Conservation (phyloP, 2,113 vertebrate species). For the Chrysochloris asiatica region DNA sequence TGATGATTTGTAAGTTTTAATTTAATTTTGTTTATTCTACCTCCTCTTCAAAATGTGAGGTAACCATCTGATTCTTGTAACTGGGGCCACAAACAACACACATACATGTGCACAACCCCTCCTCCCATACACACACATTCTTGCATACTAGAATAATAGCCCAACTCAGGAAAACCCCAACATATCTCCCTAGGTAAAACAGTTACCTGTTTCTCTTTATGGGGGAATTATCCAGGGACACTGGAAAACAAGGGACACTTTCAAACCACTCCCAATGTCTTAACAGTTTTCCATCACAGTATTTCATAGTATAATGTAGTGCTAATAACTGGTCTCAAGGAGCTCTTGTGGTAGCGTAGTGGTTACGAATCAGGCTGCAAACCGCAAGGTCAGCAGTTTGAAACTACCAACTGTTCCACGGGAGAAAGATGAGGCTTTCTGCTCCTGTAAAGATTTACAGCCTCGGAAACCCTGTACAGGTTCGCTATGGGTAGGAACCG, state of each 20-base stretch:
- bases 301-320: not conserved
- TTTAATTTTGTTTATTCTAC: not conserved
- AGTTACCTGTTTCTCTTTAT: not conserved
- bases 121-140: not conserved
- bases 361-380: no score
- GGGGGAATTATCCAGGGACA: not conserved
- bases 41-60: not conserved
- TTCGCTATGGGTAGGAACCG: no score
- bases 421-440: no score
- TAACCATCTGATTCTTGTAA: not conserved
- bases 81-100: not conserved
- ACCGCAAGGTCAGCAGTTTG: no score
- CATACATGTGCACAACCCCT: not conserved
- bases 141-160: not conserved
- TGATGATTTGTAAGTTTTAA: not conserved
- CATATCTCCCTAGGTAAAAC: not conserved
- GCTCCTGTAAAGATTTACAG: no score
- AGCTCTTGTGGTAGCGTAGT: no score
- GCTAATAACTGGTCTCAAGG: no score
- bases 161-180: not conserved
- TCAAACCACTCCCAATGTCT: not conserved
- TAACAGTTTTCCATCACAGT: not conserved
- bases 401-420: no score
- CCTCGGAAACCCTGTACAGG: no score
- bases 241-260: slow-evolving; percentile 2